Base-by-base conservation (phyloP, 2,888 invertebrate species). In the Brenthis hecate region DNA sequence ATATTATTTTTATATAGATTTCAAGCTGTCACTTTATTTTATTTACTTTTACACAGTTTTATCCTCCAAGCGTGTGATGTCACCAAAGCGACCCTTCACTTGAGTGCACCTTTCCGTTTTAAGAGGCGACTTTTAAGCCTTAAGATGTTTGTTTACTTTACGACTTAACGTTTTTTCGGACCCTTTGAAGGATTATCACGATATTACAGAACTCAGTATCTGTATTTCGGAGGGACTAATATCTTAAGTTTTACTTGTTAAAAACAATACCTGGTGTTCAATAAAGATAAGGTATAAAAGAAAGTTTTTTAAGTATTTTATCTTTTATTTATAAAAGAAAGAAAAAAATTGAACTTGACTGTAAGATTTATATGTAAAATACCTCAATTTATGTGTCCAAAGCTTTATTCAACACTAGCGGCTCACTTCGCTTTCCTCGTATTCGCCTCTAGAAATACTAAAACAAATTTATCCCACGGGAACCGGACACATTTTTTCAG, bases 91-190 rank as follows among this genome's bases (percentile, higher is more conserved):
- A 56, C 69, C 61, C 69, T 71, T 58, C 57, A 65, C 72, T 72
- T 66, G 63, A 76, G 74, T 65, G 72, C 70, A 65, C 67, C 72
- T 71, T 72, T 69, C 62, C 72, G 69, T 68, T 72, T 66, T 71
- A 69, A 73, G 72, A 72, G 68, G 69, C 66, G 66, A 63, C 61
- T 74, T 71, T 70, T 73, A 73, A 71, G 55, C 71, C 58, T 65
- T 68, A 74, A 74, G 74, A 75, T 73, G 76, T 75, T 74, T 75
- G 75, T 75, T 72, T 72, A 68, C 66, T 66, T 74, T 69, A 68
- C 63, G 70, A 70, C 76, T 74, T 74, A 64, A 66, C 58, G 70
- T 64, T 70, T 72, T 71, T 63, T 63, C 65, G 64, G 72, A 70
- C 72, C 69, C 70, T 74, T 74, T 68, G 70, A 71, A 62, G 71